These are phyloP conservation scores for Hydractinia echinata DNA, from an alignment of 30 jellyfish, hydroid and myxozoan species.

Conservation along the genomic window DNA sequence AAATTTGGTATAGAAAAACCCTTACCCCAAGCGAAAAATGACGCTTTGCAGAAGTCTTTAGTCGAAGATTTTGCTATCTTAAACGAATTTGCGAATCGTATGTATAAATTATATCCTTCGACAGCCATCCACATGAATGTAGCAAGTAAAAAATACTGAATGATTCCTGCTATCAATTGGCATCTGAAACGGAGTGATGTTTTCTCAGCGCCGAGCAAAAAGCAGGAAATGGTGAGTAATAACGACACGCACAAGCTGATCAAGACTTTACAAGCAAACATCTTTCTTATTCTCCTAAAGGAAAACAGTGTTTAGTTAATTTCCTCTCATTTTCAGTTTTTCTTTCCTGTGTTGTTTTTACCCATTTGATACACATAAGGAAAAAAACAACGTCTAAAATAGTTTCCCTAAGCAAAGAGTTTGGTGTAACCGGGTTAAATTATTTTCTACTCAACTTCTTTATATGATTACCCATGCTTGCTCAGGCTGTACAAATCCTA, in stretches of 20 bases:
- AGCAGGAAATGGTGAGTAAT: constrained; percentile 38
- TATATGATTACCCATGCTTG: no score
- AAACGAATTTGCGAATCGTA: constrained; percentile 21
- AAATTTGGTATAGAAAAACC: neutral
- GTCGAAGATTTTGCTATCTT: constrained; percentile 39
- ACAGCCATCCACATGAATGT: constrained; percentile 52
- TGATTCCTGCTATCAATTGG: constrained; percentile 32
- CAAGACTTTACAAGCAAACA: neutral
- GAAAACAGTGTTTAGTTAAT: no score
- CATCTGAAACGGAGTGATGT: constrained; percentile 26
- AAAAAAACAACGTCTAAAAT: no score
- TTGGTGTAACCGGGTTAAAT: no score
- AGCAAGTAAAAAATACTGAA: constrained; percentile 48
- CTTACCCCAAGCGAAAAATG: constrained; percentile 63
- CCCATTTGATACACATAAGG: no score
- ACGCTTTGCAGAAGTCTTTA: constrained; percentile 40
- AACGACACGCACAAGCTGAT: constrained; percentile 36
- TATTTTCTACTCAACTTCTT: no score
- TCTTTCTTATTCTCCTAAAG: no score
- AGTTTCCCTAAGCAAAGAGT: no score
- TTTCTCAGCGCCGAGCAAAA: constrained; percentile 51
- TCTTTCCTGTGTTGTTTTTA: no score
- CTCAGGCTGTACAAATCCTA: no score
- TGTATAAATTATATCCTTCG: constrained; percentile 39
- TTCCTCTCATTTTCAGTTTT: no score